Conservation (phyloP, 2,797 vertebrate species). For the Anguilla marmorata region DNA sequence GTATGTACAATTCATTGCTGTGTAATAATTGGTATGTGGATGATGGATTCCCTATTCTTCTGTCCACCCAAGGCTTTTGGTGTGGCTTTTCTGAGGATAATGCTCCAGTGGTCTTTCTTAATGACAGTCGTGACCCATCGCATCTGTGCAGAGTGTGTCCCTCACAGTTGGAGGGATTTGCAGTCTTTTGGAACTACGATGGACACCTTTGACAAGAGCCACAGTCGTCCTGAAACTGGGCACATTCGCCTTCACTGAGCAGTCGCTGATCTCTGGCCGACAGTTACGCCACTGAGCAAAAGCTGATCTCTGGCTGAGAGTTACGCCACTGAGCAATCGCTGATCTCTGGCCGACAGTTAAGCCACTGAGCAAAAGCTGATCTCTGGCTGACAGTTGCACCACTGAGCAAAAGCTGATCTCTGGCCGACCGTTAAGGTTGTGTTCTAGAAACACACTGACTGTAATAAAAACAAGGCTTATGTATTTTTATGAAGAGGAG, state of each 20-base stretch:
- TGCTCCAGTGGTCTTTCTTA: background rate
- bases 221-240: background rate
- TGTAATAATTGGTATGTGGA: background rate
- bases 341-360: background rate
- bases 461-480: background rate
- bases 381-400: no score
- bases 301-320: no score
- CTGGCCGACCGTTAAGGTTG: background rate
- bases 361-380: no score
- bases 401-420: no score
- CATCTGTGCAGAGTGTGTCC: background rate
- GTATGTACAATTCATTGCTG: background rate
- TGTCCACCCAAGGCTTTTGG: background rate
- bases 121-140: background rate
- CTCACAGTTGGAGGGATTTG: background rate
- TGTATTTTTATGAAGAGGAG: background rate
- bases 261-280: no score
- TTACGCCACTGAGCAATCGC: background rate
- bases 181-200: background rate
- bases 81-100: background rate
- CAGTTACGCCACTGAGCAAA: no score
- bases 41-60: background rate
- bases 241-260: background rate
- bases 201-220: no score
- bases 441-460: background rate